Evolutionary conservation across 2,888 invertebrate species (phyloP), one percentile per base, ranked within the genome.

Genomic region (Sympetrum striolatum): DNA sequence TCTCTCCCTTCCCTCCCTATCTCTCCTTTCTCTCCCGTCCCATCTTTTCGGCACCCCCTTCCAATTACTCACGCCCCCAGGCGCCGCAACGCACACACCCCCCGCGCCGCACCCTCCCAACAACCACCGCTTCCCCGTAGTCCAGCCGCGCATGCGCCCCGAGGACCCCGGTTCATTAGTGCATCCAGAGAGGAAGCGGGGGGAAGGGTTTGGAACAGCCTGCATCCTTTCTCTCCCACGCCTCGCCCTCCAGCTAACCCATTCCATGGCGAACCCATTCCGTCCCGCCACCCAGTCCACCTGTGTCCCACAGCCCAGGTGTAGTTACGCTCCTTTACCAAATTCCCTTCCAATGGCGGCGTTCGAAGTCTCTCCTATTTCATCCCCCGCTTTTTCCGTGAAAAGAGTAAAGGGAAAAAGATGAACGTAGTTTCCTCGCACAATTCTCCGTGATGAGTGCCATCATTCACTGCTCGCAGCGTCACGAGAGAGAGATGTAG

Each of bases 11-110:
- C n/a, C n/a, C n/a, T n/a, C n/a, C n/a, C n/a, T n/a, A n/a, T n/a
- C n/a, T n/a, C 22, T 35, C n/a, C 35, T 5, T 18, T 35, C 15
- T 37, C 80, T 18, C 15, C n/a, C 80, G 0, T 22, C 60, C n/a
- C 22, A 37, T 22, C 37, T n/a, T 37, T 60, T 60, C 86, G 58
- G 60, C 86, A 60, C 82, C 82, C 53, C 82, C 58, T 82, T 86
- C 86, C 86, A 86, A 86, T 86, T 86, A 86, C 86, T 86, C 86
- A 86, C 86, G 86, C 86, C 86, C 82, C 82, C 58, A 35, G 82
- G 82, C 82, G 82, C 82, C 82, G 82, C 53, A 31, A 48, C 53
- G 22, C 82, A 58, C 60, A 22, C 86, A 58, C 37, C 39, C 44
- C 18, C 58, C 12, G 25, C 31, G 8, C 35, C 53, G 12, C 31